These are phyloP conservation scores for Anolis apletophallus DNA, from an alignment of 2,797 vertebrate genomes.

Conservation along the genomic window DNA sequence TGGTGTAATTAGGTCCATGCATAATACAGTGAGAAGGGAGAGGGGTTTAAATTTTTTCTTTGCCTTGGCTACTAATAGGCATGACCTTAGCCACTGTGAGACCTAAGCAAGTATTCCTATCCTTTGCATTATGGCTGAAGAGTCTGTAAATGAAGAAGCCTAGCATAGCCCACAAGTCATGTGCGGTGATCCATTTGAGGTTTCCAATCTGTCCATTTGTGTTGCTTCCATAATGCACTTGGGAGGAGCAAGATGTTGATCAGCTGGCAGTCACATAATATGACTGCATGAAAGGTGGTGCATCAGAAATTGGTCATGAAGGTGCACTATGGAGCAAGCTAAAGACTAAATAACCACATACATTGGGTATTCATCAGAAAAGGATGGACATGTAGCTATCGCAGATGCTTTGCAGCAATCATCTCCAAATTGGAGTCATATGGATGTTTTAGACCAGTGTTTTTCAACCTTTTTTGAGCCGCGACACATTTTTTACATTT, in stretches of 20 bases:
- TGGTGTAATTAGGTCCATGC: slow-evolving; percentile 40
- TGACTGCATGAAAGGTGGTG: neutral
- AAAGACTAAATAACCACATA: neutral
- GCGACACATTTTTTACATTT: no score
- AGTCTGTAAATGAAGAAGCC: neutral
- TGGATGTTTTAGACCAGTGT: no score
- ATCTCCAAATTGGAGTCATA: neutral
- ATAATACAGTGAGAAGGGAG: slow-evolving; percentile 38
- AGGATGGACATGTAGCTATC: neutral
- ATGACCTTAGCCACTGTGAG: neutral
- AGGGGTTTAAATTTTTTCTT: neutral
- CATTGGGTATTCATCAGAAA: neutral
- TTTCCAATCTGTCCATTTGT: neutral
- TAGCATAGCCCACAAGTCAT: neutral
- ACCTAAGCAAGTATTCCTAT: neutral
- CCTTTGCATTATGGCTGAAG: neutral
- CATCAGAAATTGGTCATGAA: neutral
- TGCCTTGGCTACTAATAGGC: slow-evolving; percentile 27
- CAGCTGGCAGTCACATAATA: neutral
- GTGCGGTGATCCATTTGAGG: no score
- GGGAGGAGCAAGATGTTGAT: no score
- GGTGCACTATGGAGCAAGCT: neutral
- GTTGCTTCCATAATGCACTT: no score
- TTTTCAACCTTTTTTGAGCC: no score
- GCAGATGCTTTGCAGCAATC: neutral